phyloP scores from a whole-genome alignment of 1,140 invertebrate species.

The Sitodiplosis mosellana region DNA sequence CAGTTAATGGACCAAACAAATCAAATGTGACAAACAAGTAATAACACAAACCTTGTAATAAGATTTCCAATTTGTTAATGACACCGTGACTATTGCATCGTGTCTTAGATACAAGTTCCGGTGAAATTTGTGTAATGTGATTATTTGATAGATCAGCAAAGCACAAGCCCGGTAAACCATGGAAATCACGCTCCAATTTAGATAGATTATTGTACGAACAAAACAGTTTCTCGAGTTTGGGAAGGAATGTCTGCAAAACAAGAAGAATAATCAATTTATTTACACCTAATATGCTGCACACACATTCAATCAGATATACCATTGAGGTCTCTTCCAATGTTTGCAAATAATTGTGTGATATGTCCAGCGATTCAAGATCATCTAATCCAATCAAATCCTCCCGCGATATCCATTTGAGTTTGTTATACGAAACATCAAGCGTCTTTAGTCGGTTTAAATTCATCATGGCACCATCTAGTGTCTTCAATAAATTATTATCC shows the following conservation, averaged over 20 bases:
- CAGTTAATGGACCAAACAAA: constrained; percentile 2
- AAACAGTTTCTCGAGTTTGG: constrained; percentile 49
- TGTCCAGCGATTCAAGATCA: constrained; percentile 45
- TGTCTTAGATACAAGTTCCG: constrained; percentile 56
- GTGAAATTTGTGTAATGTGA: constrained; percentile 44
- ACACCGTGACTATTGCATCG: constrained; percentile 56
- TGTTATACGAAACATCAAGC: constrained; percentile 55
- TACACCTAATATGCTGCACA: too few relatives aligned
- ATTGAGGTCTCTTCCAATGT: constrained; percentile 61
- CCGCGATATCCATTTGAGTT: constrained; percentile 44
- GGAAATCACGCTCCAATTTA: constrained; percentile 53
- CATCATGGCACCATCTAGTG: constrained; percentile 49
- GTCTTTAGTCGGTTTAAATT: constrained; percentile 49
- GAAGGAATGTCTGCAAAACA: constrained; percentile 48
- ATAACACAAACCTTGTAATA: constrained; percentile 45
- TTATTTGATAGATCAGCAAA: constrained; percentile 58
- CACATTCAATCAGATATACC: constrained; percentile 33
- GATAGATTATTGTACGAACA: constrained; percentile 54
- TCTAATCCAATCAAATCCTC: constrained; percentile 56
- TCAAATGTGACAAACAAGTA: background rate
- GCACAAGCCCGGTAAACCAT: constrained; percentile 56
- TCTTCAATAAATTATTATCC: constrained; percentile 48
- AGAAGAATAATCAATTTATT: constrained; percentile 4
- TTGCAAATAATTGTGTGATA: constrained; percentile 54
- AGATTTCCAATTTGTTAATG: constrained; percentile 51